Evolutionary conservation across 1,140 invertebrate species (phyloP).

Genomic region (Drosophila ercepeae): DNA sequence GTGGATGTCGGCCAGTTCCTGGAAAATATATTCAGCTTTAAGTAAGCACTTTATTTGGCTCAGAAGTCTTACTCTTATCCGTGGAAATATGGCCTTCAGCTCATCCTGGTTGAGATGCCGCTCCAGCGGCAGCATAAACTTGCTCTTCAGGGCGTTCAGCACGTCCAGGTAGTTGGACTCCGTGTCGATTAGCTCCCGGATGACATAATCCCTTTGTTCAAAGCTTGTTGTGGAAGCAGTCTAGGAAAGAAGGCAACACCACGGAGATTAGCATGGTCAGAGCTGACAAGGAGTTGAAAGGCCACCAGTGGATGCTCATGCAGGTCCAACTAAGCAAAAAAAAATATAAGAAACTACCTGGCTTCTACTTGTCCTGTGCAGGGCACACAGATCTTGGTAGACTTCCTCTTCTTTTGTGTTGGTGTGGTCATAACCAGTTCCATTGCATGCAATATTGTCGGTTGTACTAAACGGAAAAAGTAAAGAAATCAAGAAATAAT

Average conservation of each 20-base stretch:
- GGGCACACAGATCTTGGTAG: constrained; percentile 84
- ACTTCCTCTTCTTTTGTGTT: constrained; percentile 84
- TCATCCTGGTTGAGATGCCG: constrained; percentile 90
- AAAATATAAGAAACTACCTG: constrained; percentile 79
- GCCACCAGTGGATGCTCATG: constrained; percentile 33
- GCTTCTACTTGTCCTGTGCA: constrained; percentile 82
- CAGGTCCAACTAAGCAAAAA: constrained; percentile 17
- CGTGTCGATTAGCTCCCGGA: constrained; percentile 97
- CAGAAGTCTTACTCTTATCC: constrained; percentile 90
- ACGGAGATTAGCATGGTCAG: constrained; percentile 16
- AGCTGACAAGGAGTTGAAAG: background rate
- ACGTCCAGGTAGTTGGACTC: constrained; percentile 99
- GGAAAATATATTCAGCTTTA: background rate
- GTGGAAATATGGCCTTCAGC: constrained; percentile 92
- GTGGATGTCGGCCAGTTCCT: constrained; percentile 95
- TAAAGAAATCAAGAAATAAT: constrained; percentile 20
- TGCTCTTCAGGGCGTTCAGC: constrained; percentile 92
- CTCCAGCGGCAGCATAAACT: constrained; percentile 92
- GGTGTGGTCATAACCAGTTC: constrained; percentile 81
- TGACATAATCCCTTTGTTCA: constrained; percentile 97
- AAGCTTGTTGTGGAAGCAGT: constrained; percentile 87
- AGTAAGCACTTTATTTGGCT: constrained; percentile 21
- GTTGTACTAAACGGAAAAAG: constrained; percentile 69
- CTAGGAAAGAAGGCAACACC: constrained; percentile 53
- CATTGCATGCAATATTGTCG: constrained; percentile 83